phyloP scores from a whole-genome alignment of 2,888 invertebrate genomes.

The Drosophila eohydei region DNA sequence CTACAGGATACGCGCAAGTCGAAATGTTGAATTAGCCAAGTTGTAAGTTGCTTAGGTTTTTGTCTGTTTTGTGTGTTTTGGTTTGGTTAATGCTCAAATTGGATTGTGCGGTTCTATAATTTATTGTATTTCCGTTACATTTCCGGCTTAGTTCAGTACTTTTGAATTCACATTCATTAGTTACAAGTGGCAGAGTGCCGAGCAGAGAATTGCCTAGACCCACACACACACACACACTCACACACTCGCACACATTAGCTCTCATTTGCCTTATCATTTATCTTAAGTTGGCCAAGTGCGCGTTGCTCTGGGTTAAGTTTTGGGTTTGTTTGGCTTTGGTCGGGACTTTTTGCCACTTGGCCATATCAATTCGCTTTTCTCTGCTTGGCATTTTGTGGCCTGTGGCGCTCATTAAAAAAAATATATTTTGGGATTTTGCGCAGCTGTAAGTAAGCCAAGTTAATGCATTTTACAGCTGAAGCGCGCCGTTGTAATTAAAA shows the following conservation, averaged over 20 bases:
- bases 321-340: slow-evolving; percentile 6
- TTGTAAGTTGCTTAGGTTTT: slow-evolving; percentile 2
- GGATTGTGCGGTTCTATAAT: slow-evolving; percentile 65
- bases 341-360: slow-evolving; percentile 26
- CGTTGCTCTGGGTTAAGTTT: slow-evolving; percentile 37
- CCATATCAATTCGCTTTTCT: slow-evolving; percentile 62
- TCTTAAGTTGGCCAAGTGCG: slow-evolving; percentile 65
- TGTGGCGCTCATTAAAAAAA: slow-evolving; percentile 40
- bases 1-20: slow-evolving; percentile 3
- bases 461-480: slow-evolving; percentile 49
- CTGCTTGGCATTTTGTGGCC: slow-evolving; percentile 64
- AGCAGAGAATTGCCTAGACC: slow-evolving; percentile 1
- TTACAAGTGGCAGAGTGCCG: slow-evolving; percentile 34
- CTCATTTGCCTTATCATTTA: slow-evolving; percentile 74
- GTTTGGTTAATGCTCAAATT: slow-evolving; percentile 39
- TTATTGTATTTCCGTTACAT: slow-evolving; percentile 62
- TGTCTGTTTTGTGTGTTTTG: slow-evolving; percentile 1
- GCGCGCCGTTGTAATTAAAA: slow-evolving; percentile 65
- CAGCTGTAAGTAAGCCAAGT: slow-evolving; percentile 60
- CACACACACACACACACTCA: slow-evolving; percentile 3
- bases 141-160: slow-evolving; percentile 50
- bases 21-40: slow-evolving; percentile 4
- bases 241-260: neutral
- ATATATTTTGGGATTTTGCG: slow-evolving; percentile 34
- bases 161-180: slow-evolving; percentile 74